phyloP scores from a whole-genome alignment of 2,888 invertebrate species.

The Pedicia rivosa region DNA sequence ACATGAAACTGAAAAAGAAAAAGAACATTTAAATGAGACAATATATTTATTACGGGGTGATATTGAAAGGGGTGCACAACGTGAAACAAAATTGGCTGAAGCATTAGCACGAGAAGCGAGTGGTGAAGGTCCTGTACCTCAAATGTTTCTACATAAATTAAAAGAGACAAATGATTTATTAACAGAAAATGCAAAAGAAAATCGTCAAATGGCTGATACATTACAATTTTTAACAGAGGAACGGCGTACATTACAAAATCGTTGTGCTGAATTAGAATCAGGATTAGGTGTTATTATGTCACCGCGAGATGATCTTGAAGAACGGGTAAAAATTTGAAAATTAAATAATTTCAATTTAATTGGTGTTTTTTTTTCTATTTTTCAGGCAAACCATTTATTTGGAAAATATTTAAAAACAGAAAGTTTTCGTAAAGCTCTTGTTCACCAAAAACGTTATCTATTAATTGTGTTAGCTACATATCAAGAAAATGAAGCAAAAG shows the following conservation, averaged over 20 bases:
- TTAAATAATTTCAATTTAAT: no score
- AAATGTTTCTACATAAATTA: slow-evolving; percentile 29
- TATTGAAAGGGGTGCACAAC: slow-evolving; percentile 24
- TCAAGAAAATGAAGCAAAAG: slow-evolving; percentile 25
- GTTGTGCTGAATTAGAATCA: slow-evolving; percentile 30
- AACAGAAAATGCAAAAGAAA: slow-evolving; percentile 34
- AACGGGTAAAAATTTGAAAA: slow-evolving; percentile 6
- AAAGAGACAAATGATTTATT: slow-evolving; percentile 36
- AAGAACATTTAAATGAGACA: slow-evolving; percentile 20
- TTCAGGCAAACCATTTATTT: slow-evolving; percentile 37
- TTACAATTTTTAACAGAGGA: slow-evolving; percentile 32
- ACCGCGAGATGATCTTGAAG: slow-evolving; percentile 17
- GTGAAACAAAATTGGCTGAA: slow-evolving; percentile 26
- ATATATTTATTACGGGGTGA: slow-evolving; percentile 24
- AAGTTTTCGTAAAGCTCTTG: slow-evolving; percentile 72
- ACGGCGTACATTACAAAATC: slow-evolving; percentile 31
- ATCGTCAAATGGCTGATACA: slow-evolving; percentile 34
- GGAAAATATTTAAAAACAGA: slow-evolving; percentile 62
- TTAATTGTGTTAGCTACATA: slow-evolving; percentile 41
- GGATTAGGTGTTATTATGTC: slow-evolving; percentile 15
- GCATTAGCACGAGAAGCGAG: slow-evolving; percentile 22
- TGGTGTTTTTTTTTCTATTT: slow-evolving; percentile 10
- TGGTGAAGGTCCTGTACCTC: slow-evolving; percentile 23
- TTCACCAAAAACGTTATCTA: slow-evolving; percentile 83
- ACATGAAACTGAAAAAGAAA: slow-evolving; percentile 18